Evolutionary conservation across 2,797 vertebrate species (phyloP), one percentile per base, ranked within the genome.

Genomic region (Pempheris klunzingeri): DNA sequence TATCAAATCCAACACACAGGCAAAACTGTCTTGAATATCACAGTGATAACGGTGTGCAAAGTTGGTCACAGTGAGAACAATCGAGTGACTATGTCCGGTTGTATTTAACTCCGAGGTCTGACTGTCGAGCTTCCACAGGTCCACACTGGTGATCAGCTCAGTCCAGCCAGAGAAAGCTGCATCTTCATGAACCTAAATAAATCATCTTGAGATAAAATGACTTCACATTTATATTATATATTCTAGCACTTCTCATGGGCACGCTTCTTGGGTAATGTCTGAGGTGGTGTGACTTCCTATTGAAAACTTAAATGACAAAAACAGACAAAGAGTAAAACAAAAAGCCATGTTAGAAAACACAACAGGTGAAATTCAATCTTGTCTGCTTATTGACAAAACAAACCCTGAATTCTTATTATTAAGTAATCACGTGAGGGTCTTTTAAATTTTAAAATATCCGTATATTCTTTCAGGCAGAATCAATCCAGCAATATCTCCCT

Each of bases 11-110:
- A 71, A 80, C 52, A 78, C 55, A 71, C 38, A 76, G 34, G 47
- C 28, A 70, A 44, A 71, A 75, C 34, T 60, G 43, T 67, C 72
- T 52, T 28, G 28, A 71, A 80, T 79, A 67, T 93, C 92, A 94
- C 92, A 93, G 92, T 93, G 92, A 84, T 82, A 77, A 38, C 34
- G 90, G 92, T 89, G 79, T 73, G 77, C 39, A 81, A 72, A 70
- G 74, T 18, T 73, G 39, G 54, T 81, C 70, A 84, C 77, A 83
- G 67, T 58, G n/a, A 68, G 12, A 80, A 72, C 63, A 69, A 43
- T 59, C 71, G 70, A 81, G 28, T 26, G 17, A 66, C 71, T 49
- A 24, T 41, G 71, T 77, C 53, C 53, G 26, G 50, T 15, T 82
- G 59, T 34, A 7, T 74, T 74, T 58, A 74, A 79, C 50, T 15